Evolutionary conservation across 2,113 vertebrate species (phyloP).

Genomic region (Cebus imitator): DNA sequence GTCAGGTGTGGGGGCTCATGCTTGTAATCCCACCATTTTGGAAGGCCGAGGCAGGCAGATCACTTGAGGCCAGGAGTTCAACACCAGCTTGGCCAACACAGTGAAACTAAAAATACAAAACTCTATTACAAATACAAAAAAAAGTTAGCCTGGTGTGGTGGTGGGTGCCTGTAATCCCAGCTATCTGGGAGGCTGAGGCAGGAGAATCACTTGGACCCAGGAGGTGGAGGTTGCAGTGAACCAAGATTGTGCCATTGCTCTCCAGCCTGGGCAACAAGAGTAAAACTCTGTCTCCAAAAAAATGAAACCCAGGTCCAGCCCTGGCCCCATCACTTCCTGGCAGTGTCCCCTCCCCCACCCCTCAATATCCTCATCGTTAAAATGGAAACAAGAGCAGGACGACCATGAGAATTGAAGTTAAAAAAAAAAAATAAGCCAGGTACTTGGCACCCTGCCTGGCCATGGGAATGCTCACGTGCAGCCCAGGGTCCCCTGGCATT

Average conservation of each 20-base stretch:
- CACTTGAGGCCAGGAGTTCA: background rate
- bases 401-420: rapidly evolving
- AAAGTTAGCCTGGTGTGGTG: too few relatives aligned
- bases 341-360: background rate
- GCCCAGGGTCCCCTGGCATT: too few relatives aligned
- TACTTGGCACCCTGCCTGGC: background rate
- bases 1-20: background rate
- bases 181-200: background rate
- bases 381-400: background rate
- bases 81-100: too few relatives aligned
- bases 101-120: too few relatives aligned
- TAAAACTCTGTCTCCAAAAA: background rate
- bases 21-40: background rate
- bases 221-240: background rate
- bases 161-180: background rate
- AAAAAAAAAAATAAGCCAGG: background rate
- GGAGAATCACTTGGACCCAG: background rate
- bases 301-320: background rate
- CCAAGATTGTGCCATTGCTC: background rate
- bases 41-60: background rate
- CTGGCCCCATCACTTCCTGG: too few relatives aligned
- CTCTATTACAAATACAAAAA: too few relatives aligned
- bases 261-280: background rate
- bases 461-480: rapidly evolving
- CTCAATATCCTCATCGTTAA: background rate